Base-by-base conservation (phyloP, 2,113 vertebrate genomes). In the Puma concolor region DNA sequence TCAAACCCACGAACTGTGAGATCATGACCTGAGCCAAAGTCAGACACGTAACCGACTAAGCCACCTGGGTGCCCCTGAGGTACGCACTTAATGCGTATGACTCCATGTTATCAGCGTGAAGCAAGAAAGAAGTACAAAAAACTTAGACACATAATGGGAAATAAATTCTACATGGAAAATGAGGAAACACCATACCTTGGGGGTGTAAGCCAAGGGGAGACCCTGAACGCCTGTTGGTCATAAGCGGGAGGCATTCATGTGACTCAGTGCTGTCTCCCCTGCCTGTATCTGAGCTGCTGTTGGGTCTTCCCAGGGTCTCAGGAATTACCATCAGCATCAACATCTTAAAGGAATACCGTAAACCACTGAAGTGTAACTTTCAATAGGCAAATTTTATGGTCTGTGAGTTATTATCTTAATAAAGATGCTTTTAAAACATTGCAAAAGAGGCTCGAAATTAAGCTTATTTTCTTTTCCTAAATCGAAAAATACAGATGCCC, bases 401-500 rank as follows among this genome's bases (percentile, higher is more conserved):
- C 50, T 29, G 23, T 80, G n/a, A 80, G 36, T 50, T 25, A 44
- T 44, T 25, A 52, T 72, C 36, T 52, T 71, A 66, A 71, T 64
- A 64, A 76, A 71, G 13, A 36, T 17, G 33, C 16, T 29, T 82
- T 79, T 52, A 54, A 54, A 89, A 74, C 13, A 66, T 23, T 64
- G 36, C n/a, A 50, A 74, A 96, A 38, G 17, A 66, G n/a, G 41
- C 85, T 94, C 25, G 27, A 90, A 57, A 79, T 77, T 50, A 91
- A 52, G 38, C 54, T 72, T 84, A n/a, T 81, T 91, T 94, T 80
- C 54, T 93, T 88, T 76, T 36, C 27, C 57, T 52, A 33, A 48
- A 54, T 92, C 64, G 74, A 88, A 94, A 96, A 85, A 16, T 57
- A 91, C 29, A 95, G 66, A 44, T 64, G 66, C 21, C 67, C 38